phyloP scores from a whole-genome alignment of 1,140 invertebrate genomes.

The Penaeus japonicus region DNA sequence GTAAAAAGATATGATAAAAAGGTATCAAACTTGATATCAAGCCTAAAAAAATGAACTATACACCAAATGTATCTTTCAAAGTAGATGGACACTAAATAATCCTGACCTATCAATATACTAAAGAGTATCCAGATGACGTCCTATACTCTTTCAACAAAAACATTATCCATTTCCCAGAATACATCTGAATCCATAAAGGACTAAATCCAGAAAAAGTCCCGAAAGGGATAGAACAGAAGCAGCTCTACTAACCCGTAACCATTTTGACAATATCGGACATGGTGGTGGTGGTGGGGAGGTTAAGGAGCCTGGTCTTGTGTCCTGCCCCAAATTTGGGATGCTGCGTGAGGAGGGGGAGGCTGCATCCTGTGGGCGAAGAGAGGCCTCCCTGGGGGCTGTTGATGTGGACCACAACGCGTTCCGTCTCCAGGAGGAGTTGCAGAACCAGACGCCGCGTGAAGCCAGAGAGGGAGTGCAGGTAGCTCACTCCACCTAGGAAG shows the following conservation, averaged over 20 bases:
- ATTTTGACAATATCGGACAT: constrained; percentile 70
- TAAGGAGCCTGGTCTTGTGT: constrained; percentile 68
- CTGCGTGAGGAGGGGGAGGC: constrained; percentile 45
- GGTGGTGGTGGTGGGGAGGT: constrained; percentile 78
- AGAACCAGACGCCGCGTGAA: constrained; percentile 86
- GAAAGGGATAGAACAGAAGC: too few relatives aligned
- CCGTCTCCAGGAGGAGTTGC: constrained; percentile 74
- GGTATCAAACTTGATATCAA: too few relatives aligned
- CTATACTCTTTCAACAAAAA: background rate
- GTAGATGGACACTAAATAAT: too few relatives aligned
- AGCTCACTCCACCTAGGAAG: constrained; percentile 64
- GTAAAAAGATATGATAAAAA: too few relatives aligned
- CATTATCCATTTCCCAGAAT: too few relatives aligned
- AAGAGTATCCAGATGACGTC: background rate
- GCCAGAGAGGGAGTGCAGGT: constrained; percentile 77
- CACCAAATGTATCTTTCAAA: too few relatives aligned
- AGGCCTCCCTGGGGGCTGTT: constrained; percentile 65
- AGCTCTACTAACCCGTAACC: constrained; percentile 67
- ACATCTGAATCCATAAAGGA: too few relatives aligned
- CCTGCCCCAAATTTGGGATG: constrained; percentile 54
- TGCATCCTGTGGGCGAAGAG: constrained; percentile 34
- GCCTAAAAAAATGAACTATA: too few relatives aligned
- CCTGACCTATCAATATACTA: too few relatives aligned
- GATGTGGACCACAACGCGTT: constrained; percentile 73
- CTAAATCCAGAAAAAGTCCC: too few relatives aligned